Conservation (phyloP, 2,113 vertebrate genomes). For the Alectura lathami region DNA sequence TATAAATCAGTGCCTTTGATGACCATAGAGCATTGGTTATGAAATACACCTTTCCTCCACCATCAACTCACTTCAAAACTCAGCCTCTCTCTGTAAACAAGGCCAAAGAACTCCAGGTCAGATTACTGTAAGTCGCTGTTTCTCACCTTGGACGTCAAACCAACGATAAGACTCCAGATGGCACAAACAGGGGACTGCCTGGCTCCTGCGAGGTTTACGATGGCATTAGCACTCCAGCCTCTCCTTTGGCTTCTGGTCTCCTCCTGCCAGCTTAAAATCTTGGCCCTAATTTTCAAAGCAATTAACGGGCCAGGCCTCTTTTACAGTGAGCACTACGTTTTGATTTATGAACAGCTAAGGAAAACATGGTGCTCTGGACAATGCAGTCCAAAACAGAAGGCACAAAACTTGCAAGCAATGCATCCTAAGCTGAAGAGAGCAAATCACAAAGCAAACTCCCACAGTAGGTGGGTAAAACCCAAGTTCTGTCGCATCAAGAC, state of each 20-base stretch:
- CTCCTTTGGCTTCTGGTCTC: background rate
- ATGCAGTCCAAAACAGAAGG: background rate
- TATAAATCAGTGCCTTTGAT: background rate
- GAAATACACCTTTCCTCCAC: background rate
- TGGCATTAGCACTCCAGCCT: background rate
- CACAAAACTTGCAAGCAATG: background rate
- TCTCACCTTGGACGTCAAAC: background rate
- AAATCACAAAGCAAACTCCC: background rate
- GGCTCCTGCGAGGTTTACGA: constrained; percentile 1
- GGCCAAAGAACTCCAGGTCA: background rate
- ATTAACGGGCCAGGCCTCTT: background rate
- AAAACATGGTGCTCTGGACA: background rate
- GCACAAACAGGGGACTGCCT: background rate
- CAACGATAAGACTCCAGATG: background rate
- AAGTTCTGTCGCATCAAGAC: background rate
- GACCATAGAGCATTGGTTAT: background rate
- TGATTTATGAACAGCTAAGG: background rate
- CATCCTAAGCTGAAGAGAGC: background rate
- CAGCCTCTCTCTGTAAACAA: background rate
- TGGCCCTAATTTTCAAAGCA: background rate
- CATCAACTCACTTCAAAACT: background rate
- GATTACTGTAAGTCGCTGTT: background rate
- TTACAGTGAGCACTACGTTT: background rate
- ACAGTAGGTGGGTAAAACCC: background rate
- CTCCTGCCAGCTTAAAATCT: background rate